Conservation (phyloP, 2,888 invertebrate genomes). For the Leptopilina myrica region DNA sequence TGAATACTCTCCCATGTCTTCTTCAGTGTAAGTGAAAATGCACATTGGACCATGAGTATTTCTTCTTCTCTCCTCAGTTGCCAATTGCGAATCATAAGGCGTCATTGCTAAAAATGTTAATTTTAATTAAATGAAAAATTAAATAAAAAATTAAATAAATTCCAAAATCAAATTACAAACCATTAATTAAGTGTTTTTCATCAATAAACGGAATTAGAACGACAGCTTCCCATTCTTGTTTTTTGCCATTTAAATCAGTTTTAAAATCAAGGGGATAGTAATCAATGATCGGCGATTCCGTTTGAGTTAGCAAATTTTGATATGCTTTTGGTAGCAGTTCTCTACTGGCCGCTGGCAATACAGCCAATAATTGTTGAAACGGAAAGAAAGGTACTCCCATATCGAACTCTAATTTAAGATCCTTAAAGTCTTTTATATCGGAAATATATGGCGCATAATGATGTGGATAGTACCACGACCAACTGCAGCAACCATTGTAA, state of each 20-base stretch:
- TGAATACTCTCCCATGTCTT: conserved; percentile 80
- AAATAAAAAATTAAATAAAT: not conserved
- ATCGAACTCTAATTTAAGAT: conserved; percentile 89
- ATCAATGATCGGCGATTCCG: conserved; percentile 88
- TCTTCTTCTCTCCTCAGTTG: conserved; percentile 83
- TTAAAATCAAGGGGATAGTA: conserved; percentile 95
- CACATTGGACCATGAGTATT: conserved; percentile 94
- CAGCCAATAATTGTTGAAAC: conserved; percentile 93
- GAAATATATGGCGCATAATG: conserved; percentile 98
- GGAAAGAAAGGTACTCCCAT: conserved; percentile 93
- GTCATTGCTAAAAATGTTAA: conserved; percentile 81
- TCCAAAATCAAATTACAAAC: conserved; percentile 52
- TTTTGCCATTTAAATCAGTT: conserved; percentile 97
- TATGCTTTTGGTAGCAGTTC: conserved; percentile 87
- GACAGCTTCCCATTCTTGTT: conserved; percentile 97
- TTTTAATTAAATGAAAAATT: no score
- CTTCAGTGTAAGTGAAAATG: conserved; percentile 83
- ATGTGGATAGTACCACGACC: conserved; percentile 99
- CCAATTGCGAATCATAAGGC: conserved; percentile 82
- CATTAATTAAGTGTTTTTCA: conserved; percentile 79
- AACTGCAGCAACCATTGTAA: conserved; percentile 96
- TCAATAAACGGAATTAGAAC: conserved; percentile 96
- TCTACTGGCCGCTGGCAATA: conserved; percentile 91
- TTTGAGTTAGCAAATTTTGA: conserved; percentile 87
- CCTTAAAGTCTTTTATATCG: conserved; percentile 89